phyloP scores from a whole-genome alignment of 2,888 invertebrate genomes.

The Eristalis intricaria region DNA sequence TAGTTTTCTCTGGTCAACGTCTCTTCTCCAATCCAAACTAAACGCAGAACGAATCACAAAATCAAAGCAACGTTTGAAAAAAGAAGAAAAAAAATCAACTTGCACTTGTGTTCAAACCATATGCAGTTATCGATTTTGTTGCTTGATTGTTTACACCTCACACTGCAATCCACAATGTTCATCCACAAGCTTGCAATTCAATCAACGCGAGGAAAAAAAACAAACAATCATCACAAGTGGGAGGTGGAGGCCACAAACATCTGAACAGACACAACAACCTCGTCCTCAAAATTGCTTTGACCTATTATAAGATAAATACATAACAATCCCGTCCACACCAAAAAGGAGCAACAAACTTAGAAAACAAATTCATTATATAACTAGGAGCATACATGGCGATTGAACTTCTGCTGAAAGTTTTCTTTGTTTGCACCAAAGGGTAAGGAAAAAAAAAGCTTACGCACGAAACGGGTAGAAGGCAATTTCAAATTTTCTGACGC shows the following conservation, averaged over 20 bases:
- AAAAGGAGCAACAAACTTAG: conserved; percentile 52
- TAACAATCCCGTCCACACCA: neutral
- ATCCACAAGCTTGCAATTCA: too few relatives aligned
- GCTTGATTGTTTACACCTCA: conserved; percentile 9
- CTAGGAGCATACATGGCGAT: conserved; percentile 17
- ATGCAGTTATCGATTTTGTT: conserved; percentile 4
- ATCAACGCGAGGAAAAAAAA: neutral
- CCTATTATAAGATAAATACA: conserved; percentile 48
- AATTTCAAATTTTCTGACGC: conserved; percentile 77
- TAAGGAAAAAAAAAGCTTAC: conserved; percentile 35
- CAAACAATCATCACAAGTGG: conserved; percentile 17
- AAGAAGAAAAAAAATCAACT: neutral
- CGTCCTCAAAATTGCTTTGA: conserved; percentile 24
- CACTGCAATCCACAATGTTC: too few relatives aligned
- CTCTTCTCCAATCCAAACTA: neutral
- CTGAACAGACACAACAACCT: conserved; percentile 43
- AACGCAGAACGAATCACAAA: neutral
- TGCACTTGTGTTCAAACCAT: neutral
- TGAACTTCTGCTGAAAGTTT: conserved; percentile 14
- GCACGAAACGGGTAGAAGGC: conserved; percentile 51
- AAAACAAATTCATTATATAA: conserved; percentile 51
- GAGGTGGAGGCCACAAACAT: conserved; percentile 3
- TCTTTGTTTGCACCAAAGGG: conserved; percentile 48
- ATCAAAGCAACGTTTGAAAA: neutral
- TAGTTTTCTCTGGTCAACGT: neutral